A percentile compares a stretch with the other conserved stretches of the same genome.
These are phyloP conservation scores for Pseudotriccus pelzelni DNA, from an alignment of 2,797 vertebrate genomes.

Conservation along the genomic window DNA sequence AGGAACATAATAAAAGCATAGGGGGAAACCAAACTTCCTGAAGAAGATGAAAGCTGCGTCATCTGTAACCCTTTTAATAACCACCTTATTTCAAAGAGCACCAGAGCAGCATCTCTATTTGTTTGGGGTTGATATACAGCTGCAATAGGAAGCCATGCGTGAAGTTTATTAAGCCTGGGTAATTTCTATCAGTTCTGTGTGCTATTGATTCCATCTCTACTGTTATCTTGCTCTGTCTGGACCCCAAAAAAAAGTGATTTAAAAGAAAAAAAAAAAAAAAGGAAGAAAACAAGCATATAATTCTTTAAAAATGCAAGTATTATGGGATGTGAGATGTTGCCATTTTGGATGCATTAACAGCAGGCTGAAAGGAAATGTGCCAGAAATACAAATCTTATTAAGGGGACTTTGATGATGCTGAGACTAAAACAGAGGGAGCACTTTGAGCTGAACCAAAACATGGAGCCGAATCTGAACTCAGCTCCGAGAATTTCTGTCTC, in stretches of 20 bases:
- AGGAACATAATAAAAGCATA: neutral
- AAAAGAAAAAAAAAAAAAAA: neutral
- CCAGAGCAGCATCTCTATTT: neutral
- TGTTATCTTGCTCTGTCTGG: slow-evolving; percentile 39
- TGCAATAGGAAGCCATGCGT: neutral
- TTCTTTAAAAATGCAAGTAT: neutral
- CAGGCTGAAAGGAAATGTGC: neutral
- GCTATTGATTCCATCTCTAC: slow-evolving; percentile 52
- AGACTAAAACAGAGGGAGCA: neutral
- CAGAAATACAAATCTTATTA: neutral
- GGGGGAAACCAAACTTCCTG: neutral
- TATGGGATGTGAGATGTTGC: neutral
- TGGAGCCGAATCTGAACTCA: neutral
- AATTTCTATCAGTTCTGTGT: slow-evolving; percentile 54
- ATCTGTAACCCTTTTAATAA: neutral
- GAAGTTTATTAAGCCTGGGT: slow-evolving; percentile 34
- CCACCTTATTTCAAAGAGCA: neutral
- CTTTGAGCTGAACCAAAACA: neutral
- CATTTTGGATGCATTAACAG: neutral
- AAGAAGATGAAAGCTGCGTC: neutral
- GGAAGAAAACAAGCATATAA: neutral
- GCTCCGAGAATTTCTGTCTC: neutral
- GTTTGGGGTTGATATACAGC: neutral
- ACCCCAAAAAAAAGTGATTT: slow-evolving; percentile 46
- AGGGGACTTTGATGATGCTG: neutral